Conservation (phyloP, 35 echinoderm and acorn worm genomes). For the Ophiothrix spiculata region DNA sequence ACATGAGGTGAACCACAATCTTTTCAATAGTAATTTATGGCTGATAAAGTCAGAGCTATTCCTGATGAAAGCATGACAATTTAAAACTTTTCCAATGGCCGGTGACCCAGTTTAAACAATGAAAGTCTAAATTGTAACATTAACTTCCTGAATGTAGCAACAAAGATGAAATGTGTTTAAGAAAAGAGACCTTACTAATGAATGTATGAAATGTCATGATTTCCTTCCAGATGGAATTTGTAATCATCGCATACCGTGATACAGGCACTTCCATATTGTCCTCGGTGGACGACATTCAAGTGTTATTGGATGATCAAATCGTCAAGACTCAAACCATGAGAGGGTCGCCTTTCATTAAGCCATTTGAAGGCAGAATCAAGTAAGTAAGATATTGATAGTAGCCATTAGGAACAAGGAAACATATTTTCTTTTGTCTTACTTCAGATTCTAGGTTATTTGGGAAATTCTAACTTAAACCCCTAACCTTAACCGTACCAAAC, state of each 20-base stretch:
- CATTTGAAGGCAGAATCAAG: conserved; percentile 94
- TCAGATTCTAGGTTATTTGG: too few relatives aligned
- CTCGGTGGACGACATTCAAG: conserved; percentile 95
- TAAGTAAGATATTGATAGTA: conserved; percentile 33
- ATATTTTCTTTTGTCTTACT: too few relatives aligned
- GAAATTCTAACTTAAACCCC: too few relatives aligned
- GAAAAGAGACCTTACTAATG: too few relatives aligned
- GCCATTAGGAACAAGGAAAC: too few relatives aligned
- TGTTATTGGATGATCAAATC: conserved; percentile 95
- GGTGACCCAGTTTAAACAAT: too few relatives aligned
- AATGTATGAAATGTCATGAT: too few relatives aligned
- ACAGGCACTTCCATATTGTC: conserved; percentile 95
- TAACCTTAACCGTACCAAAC: too few relatives aligned
- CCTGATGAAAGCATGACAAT: too few relatives aligned
- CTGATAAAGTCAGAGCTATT: too few relatives aligned
- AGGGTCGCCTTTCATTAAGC: conserved; percentile 99
- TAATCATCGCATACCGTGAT: conserved; percentile 92
- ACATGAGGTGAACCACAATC: too few relatives aligned
- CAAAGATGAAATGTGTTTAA: background rate
- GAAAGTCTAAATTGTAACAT: background rate
- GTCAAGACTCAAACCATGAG: conserved; percentile 99
- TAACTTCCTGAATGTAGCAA: background rate
- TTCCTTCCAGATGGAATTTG: conserved; percentile 82
- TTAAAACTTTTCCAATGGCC: background rate
- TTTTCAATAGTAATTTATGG: too few relatives aligned